A percentile compares a stretch with the other conserved stretches of the same genome.
phyloP scores from a whole-genome alignment of 2,888 invertebrate genomes.

The Mythimna impura region DNA sequence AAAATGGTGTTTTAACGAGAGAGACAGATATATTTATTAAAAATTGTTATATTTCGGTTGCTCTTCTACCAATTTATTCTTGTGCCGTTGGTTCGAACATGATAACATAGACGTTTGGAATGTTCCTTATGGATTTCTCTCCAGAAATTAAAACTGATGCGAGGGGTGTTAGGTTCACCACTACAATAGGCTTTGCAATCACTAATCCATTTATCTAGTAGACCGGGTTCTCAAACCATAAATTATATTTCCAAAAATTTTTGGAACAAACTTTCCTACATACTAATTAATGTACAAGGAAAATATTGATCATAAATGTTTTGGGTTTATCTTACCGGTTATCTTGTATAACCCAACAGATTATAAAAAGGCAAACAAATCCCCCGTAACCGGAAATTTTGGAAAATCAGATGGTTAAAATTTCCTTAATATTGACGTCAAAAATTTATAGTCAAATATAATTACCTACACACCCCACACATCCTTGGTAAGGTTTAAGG shows the following conservation, averaged over 20 bases:
- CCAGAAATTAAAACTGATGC: not conserved
- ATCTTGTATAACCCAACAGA: not conserved
- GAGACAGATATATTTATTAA: too few species aligned
- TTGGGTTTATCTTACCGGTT: not conserved
- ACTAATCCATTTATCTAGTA: not conserved
- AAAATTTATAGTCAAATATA: not conserved
- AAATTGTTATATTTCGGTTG: too few species aligned
- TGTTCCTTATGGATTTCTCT: not conserved
- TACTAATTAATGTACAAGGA: conserved; percentile 17
- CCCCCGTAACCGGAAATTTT: not conserved
- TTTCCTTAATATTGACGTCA: not conserved
- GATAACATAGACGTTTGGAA: too few species aligned
- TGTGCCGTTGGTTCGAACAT: not conserved
- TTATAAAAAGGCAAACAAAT: not conserved
- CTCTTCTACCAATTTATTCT: not conserved
- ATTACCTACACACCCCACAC: not conserved
- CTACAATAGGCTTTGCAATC: not conserved
- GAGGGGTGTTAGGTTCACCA: not conserved
- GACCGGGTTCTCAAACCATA: not conserved
- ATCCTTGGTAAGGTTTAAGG: not conserved
- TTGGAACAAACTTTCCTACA: not conserved
- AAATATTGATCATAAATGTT: not conserved
- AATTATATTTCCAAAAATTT: not conserved
- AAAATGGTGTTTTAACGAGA: too few species aligned
- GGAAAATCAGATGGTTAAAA: not conserved